Evolutionary conservation across 2,888 invertebrate genomes (phyloP), one percentile per base, ranked within the genome.

Genomic region (Periphyllus acericola): DNA sequence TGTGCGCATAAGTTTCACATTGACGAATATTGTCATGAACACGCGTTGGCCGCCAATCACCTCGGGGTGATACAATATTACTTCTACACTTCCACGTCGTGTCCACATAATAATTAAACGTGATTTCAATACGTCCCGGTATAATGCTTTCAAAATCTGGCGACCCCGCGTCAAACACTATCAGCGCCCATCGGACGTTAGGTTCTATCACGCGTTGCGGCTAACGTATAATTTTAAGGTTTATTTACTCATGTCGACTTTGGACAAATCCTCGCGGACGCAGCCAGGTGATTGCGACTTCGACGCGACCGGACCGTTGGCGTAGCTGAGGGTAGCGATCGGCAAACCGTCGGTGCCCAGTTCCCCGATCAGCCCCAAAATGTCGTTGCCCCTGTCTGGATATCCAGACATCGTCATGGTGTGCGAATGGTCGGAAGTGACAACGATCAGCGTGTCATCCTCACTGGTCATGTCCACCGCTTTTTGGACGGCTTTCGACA

Each of bases 331-430:
- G 0, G 94, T 95, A 11, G 95, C 93, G 90, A 94, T 95, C 0
- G 95, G 94, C 19, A 94, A 90, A 19, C 92, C 91, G 89, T 94
- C 94, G n/a, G 93, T 93, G 0, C 92, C 93, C 19, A 8, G 6
- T 21, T 87, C 90, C 0, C 91, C 91, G 34, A 91, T 91, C 5
- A 92, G 90, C 0, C 94, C 94, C 36, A 95, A 92, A 75, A 95
- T 93, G 89, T 93, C 92, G 79, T 92, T 92, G 74, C 94, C 94
- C 89, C 96, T 93, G 76, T 93, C 92, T 0, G 96, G 94, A 90
- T 96, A 96, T 0, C 96, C 96, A 81, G 94, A 94, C 55, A 95
- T 93, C 0, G 94, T 94, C 94, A 96, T 94, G 0, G 95, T 95
- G 90, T 96, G 96, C 0, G 95, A 94, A 91, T 96, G 96, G 91